These are phyloP conservation scores for Pachyramphus minor DNA, from an alignment of 2,113 vertebrate genomes.

Conservation along the genomic window DNA sequence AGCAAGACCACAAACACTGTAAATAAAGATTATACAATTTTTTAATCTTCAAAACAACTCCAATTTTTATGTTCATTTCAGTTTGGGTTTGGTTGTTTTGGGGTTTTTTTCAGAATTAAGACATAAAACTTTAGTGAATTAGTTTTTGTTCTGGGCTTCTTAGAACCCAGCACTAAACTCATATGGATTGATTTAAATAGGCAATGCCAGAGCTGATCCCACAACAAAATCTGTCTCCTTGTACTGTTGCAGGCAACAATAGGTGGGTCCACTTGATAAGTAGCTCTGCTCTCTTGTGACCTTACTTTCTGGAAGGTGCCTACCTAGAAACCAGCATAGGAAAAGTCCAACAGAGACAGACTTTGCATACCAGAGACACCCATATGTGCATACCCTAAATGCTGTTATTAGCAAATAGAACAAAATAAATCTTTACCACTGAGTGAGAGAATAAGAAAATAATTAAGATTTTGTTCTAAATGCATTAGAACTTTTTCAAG, in stretches of 20 bases:
- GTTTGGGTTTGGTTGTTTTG: too few species aligned
- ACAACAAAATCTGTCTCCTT: neutral
- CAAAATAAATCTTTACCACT: neutral
- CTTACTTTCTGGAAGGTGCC: neutral
- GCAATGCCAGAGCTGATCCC: neutral
- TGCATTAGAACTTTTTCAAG: neutral
- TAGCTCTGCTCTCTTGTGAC: neutral
- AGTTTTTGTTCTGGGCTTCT: neutral
- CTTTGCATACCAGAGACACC: neutral
- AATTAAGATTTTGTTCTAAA: neutral
- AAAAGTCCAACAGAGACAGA: neutral
- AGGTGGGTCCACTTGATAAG: neutral
- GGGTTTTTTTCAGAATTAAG: neutral
- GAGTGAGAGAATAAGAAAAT: neutral
- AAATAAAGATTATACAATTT: neutral
- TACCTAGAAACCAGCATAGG: neutral
- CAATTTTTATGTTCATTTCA: neutral
- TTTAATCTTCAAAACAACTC: neutral
- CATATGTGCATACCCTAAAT: neutral
- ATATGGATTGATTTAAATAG: neutral
- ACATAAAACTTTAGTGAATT: neutral
- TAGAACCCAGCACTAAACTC: neutral
- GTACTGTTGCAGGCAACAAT: neutral
- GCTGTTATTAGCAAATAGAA: neutral
- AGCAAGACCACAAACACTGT: neutral